Percentiles rank a stretch among this genome's conserved stretches.
phyloP scores from a whole-genome alignment of 2,113 vertebrate genomes.

The Seriola aureovittata region DNA sequence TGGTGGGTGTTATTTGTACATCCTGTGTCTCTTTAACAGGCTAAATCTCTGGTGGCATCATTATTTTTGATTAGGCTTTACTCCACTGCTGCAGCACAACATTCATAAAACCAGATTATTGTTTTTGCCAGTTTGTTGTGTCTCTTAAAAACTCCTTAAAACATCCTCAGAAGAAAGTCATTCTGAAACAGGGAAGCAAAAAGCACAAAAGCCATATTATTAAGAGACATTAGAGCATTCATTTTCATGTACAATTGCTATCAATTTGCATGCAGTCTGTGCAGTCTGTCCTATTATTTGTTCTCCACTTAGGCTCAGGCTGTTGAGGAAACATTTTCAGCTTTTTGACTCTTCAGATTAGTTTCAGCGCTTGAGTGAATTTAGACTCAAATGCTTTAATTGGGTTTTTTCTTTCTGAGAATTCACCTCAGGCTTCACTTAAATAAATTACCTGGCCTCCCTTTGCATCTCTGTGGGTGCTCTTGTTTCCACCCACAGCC shows the following conservation, averaged over 20 bases:
- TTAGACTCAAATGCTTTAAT: neutral
- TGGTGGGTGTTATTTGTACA: neutral
- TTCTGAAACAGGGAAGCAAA: no score
- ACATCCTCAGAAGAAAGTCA: no score
- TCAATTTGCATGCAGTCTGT: neutral
- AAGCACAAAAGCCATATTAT: no score
- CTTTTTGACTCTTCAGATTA: neutral
- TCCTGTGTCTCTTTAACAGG: neutral
- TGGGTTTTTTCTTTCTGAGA: neutral
- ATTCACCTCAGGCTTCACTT: neutral
- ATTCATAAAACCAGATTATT: neutral
- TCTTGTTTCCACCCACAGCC: slow-evolving; percentile 19
- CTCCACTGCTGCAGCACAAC: neutral
- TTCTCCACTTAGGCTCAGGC: neutral
- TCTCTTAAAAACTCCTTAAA: no score
- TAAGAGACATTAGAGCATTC: no score
- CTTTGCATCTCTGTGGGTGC: neutral
- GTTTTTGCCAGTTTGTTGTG: neutral
- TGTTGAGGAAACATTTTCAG: neutral
- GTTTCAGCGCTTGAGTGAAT: neutral
- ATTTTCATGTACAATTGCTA: no score
- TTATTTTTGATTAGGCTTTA: neutral
- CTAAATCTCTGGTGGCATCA: neutral
- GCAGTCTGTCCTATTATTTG: neutral
- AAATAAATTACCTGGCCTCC: slow-evolving; percentile 16